These are phyloP conservation scores for Metridium senile DNA, from an alignment of 92 coral and sea anemone species.

Conservation along the genomic window DNA sequence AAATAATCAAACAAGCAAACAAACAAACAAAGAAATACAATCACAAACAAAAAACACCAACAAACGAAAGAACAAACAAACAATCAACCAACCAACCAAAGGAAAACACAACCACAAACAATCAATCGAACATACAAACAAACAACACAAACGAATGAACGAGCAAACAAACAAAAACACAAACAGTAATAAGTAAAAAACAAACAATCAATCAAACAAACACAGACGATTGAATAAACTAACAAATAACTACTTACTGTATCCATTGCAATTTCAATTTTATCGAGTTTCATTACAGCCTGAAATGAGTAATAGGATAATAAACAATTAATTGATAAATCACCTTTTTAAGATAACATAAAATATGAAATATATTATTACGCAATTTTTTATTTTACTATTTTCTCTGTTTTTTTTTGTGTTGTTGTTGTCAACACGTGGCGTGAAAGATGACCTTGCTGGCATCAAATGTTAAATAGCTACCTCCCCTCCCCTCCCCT, in stretches of 20 bases:
- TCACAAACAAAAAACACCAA: too few species aligned
- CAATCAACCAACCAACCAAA: background rate
- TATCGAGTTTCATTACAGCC: conserved; percentile 97
- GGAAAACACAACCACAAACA: background rate
- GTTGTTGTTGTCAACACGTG: too few species aligned
- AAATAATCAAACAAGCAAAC: background rate
- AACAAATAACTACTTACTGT: conserved; percentile 49
- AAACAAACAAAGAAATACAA: background rate
- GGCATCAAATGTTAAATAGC: too few species aligned
- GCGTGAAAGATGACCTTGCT: too few species aligned
- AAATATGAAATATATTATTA: too few species aligned
- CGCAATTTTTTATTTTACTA: too few species aligned
- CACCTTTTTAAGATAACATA: too few species aligned
- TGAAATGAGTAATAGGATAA: conserved; percentile 38
- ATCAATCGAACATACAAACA: background rate
- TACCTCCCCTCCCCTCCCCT: too few species aligned
- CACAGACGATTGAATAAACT: background rate
- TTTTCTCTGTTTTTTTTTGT: too few species aligned
- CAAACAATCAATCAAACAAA: background rate
- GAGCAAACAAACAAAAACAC: background rate
- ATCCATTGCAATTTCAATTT: conserved; percentile 86
- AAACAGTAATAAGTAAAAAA: background rate
- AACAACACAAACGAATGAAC: too few species aligned
- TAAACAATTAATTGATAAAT: too few species aligned
- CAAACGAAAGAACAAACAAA: too few species aligned